These are phyloP conservation scores for Papilio elwesi DNA, from an alignment of 2,888 invertebrate species.

Conservation along the genomic window DNA sequence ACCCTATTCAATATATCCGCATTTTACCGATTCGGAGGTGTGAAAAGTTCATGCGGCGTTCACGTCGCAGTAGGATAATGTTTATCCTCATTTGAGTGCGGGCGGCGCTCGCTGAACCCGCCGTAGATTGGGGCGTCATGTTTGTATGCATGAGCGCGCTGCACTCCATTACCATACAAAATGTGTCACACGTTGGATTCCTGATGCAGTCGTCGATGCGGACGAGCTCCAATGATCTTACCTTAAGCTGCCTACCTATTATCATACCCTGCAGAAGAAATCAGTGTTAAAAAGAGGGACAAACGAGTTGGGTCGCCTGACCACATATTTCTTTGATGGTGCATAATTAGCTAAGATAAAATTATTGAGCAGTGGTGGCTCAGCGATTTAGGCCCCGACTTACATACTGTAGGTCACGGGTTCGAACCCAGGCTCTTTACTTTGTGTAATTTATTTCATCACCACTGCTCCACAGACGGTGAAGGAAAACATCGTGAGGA, in stretches of 20 bases:
- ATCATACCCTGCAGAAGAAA: neutral
- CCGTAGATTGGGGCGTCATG: constrained; percentile 19
- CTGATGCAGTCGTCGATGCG: neutral
- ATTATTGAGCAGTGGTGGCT: too few species aligned
- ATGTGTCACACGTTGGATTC: constrained; percentile 26
- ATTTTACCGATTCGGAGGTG: neutral
- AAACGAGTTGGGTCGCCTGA: too few species aligned
- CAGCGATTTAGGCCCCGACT: too few species aligned
- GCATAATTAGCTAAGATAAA: too few species aligned
- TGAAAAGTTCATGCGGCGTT: constrained; percentile 18
- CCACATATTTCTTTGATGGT: too few species aligned
- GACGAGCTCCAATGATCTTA: constrained; percentile 15
- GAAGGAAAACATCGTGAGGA: too few species aligned
- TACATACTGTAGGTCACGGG: too few species aligned
- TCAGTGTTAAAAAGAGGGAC: too few species aligned
- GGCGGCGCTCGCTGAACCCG: constrained; percentile 2
- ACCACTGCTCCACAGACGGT: too few species aligned
- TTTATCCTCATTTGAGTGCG: constrained; percentile 13
- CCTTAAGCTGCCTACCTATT: constrained; percentile 9
- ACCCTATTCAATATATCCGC: too few species aligned
- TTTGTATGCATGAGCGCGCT: constrained; percentile 38
- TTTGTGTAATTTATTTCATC: too few species aligned
- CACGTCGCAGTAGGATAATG: constrained; percentile 14
- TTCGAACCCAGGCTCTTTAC: too few species aligned
- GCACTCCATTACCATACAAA: constrained; percentile 39